phyloP scores from a whole-genome alignment of 2,113 vertebrate species.

The Stegostoma tigrinum region DNA sequence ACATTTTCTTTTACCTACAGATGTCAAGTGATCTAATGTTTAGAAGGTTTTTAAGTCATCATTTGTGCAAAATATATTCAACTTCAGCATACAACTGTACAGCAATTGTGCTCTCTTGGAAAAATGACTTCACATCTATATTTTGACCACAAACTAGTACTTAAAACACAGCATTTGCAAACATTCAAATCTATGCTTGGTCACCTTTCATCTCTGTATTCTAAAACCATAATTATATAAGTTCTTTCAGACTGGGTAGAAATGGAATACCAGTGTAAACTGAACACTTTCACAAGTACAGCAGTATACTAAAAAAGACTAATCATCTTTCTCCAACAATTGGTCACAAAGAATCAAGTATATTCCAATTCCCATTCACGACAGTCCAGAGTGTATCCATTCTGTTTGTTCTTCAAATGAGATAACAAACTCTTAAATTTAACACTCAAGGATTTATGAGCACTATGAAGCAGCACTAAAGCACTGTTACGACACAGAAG shows the following conservation, averaged over 20 bases:
- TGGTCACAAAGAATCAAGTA: slow-evolving; percentile 93
- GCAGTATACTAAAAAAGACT: slow-evolving; percentile 48
- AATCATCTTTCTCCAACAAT: slow-evolving; percentile 73
- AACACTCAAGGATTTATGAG: slow-evolving; percentile 33
- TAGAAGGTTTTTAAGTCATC: slow-evolving; percentile 14
- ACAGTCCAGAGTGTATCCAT: slow-evolving; percentile 64
- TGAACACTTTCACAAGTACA: slow-evolving; percentile 56
- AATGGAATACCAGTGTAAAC: slow-evolving; percentile 67
- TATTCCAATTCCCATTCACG: slow-evolving; percentile 70
- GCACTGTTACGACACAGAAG: slow-evolving; percentile 81
- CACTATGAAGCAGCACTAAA: slow-evolving; percentile 43
- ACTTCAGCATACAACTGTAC: slow-evolving; percentile 15
- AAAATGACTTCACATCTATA: slow-evolving; percentile 7
- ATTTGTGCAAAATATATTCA: slow-evolving; percentile 33
- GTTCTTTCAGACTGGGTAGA: slow-evolving; percentile 44
- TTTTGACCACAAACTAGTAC: slow-evolving; percentile 20
- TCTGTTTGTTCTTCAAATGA: slow-evolving; percentile 86
- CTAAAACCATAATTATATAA: slow-evolving; percentile 29
- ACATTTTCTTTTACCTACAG: not conserved
- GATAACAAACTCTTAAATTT: slow-evolving; percentile 49
- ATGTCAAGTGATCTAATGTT: slow-evolving; percentile 29
- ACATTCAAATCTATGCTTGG: slow-evolving; percentile 39
- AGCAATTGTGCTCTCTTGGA: slow-evolving; percentile 32
- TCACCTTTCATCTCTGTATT: slow-evolving; percentile 46
- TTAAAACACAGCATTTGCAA: slow-evolving; percentile 28